Percentiles rank a stretch among this genome's conserved stretches.
Conservation (phyloP, 1,140 invertebrate genomes). For the Macrosteles quadrilineatus region DNA sequence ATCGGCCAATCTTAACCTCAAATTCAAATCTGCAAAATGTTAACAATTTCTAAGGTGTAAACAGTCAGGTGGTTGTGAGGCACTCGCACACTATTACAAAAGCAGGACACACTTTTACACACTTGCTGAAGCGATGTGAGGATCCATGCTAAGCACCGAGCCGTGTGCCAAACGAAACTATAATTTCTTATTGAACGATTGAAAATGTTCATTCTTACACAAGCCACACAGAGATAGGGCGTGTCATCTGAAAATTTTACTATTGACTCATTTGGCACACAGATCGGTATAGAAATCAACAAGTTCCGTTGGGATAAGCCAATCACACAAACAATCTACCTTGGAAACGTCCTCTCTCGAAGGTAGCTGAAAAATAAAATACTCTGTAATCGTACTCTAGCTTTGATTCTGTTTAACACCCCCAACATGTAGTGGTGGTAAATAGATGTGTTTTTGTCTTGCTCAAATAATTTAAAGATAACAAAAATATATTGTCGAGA, state of each 20-base stretch:
- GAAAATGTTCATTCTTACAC: no score
- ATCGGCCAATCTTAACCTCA: no score
- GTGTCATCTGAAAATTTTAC: no score
- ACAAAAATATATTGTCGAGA: no score
- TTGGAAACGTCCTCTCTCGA: conserved; percentile 86
- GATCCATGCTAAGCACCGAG: neutral
- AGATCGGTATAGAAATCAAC: neutral
- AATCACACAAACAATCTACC: conserved; percentile 58
- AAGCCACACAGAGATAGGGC: no score
- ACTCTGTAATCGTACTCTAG: conserved; percentile 4
- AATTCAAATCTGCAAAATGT: no score
- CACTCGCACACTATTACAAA: conserved; percentile 5
- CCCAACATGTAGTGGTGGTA: no score
- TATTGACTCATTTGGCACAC: conserved; percentile 19
- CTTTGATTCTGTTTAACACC: no score
- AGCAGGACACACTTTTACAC: neutral
- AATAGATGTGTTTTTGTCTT: no score
- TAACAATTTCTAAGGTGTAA: no score
- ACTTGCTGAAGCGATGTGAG: neutral
- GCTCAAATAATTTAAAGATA: no score
- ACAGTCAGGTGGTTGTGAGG: neutral
- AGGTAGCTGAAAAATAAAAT: conserved; percentile 65
- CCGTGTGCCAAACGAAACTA: neutral
- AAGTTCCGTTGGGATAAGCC: conserved; percentile 3
- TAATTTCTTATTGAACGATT: no score